These are phyloP conservation scores for Agraylea sexmaculata DNA, from an alignment of 1,140 invertebrate species.

Conservation along the genomic window DNA sequence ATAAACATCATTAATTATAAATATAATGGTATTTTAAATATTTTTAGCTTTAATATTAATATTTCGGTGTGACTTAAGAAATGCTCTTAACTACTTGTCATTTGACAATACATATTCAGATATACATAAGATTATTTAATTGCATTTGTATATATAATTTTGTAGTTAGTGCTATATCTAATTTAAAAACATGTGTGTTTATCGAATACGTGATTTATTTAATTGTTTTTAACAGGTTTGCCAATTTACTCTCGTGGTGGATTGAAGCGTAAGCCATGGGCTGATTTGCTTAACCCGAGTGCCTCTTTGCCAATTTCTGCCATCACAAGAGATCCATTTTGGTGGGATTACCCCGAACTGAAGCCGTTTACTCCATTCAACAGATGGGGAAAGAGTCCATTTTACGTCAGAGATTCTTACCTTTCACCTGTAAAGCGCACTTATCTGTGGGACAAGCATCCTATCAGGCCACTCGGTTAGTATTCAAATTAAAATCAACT, in stretches of 20 bases:
- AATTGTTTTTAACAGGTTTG: conserved; percentile 37
- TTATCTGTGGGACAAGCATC: conserved; percentile 79
- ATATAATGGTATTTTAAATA: too few species aligned
- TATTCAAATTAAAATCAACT: neutral
- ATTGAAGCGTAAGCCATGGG: conserved; percentile 50
- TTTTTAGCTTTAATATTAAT: too few species aligned
- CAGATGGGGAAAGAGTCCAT: conserved; percentile 54
- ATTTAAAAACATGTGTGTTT: neutral
- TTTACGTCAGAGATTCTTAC: conserved; percentile 72
- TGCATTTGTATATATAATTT: neutral
- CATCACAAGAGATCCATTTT: conserved; percentile 73
- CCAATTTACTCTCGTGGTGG: conserved; percentile 56
- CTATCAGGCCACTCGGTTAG: conserved; percentile 69
- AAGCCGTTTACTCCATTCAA: conserved; percentile 54
- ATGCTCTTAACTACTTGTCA: too few species aligned
- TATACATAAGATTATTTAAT: too few species aligned
- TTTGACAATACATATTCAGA: neutral
- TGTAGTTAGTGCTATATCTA: neutral
- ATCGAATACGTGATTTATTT: neutral
- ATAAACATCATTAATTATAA: too few species aligned
- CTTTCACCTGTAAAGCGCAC: conserved; percentile 77
- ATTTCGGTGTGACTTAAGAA: too few species aligned
- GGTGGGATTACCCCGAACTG: conserved; percentile 69
- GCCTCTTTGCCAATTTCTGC: conserved; percentile 62
- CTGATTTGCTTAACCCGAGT: conserved; percentile 64